Conservation (phyloP, 2,113 vertebrate species). For the Acrocephalus kingi region DNA sequence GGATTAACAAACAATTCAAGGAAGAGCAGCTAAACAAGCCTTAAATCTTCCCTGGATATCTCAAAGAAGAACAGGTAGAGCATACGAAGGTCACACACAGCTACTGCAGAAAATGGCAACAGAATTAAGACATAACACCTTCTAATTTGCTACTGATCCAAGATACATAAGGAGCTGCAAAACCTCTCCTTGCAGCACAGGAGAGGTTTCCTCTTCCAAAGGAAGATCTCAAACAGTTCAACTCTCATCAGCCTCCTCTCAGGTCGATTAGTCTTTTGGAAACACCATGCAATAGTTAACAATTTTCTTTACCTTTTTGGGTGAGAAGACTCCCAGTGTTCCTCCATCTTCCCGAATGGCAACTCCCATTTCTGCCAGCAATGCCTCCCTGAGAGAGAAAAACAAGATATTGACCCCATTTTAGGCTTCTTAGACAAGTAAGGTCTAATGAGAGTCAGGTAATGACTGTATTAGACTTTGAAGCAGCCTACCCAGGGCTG, state of each 20-base stretch:
- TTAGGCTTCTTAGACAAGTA: not conserved
- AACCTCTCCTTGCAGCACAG: not conserved
- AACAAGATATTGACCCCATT: not conserved
- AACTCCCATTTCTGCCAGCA: constrained; percentile 98
- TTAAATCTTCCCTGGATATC: not conserved
- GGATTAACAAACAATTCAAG: not conserved
- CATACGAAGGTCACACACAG: not conserved
- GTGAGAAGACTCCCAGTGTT: constrained; percentile 96
- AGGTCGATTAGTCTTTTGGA: not conserved
- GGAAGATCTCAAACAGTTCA: not conserved
- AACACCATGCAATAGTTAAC: not conserved
- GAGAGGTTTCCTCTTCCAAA: not conserved
- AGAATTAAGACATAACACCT: not conserved
- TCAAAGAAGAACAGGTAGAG: not conserved
- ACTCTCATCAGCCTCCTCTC: not conserved
- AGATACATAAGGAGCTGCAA: not conserved
- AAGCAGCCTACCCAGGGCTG: not conserved
- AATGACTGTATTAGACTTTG: not conserved
- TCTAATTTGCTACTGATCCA: not conserved
- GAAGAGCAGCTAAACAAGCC: not conserved
- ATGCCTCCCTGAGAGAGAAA: constrained; percentile 84
- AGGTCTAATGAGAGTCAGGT: not conserved
- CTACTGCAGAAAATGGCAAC: not conserved
- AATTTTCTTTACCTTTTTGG: constrained; percentile 89
- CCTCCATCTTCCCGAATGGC: constrained; percentile 98